Evolutionary conservation across 2,113 vertebrate species (phyloP), one percentile per base, ranked within the genome.

Genomic region (Dasyornis broadbenti): DNA sequence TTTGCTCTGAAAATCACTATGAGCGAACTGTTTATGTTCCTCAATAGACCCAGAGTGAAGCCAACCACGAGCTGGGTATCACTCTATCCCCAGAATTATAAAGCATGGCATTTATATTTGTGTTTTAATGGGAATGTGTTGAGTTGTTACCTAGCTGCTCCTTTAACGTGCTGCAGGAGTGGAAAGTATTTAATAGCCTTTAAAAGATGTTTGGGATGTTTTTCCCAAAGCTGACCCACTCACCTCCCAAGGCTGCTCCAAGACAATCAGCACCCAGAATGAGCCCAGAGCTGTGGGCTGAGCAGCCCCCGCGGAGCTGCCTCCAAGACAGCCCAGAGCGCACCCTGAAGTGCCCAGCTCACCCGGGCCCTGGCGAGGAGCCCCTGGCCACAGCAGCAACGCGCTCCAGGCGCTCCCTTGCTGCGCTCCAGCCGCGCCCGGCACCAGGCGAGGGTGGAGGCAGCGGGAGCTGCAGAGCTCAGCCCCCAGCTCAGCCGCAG

Each of bases 341-440:
- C 24, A 8, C 28, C 52, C 37, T 15, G 3, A 42, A 47, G 11
- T 2, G 1, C 31, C 0, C 1, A 26, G 22, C 27, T 12, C 21
- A 15, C 35, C 45, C 56, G 18, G 15, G 24, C 12, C 15, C 45
- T 2, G 6, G 4, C 26, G n/a, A 37, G 39, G 11, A 75, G 10
- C 12, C 40, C 7, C 23, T 0, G 5, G 37, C 3, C 2, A 3
- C 19, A 28, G 63, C 61, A 35, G 53, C 71, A 11, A 0, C 1
- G 7, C 7, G 8, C 23, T 27, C 24, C 39, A 5, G 53, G 16
- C 30, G 10, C 52, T 31, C 12, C 57, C 61, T 13, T 0, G 2
- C 80, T 5, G 4, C 15, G 47, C 35, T 40, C 20, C 52, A 4
- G 53, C n/a, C n/a, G 61, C 33, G 26, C 40, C 52, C 52, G 22